Evolutionary conservation across 2,113 vertebrate genomes (phyloP).

Genomic region (Baryphthengus martii): DNA sequence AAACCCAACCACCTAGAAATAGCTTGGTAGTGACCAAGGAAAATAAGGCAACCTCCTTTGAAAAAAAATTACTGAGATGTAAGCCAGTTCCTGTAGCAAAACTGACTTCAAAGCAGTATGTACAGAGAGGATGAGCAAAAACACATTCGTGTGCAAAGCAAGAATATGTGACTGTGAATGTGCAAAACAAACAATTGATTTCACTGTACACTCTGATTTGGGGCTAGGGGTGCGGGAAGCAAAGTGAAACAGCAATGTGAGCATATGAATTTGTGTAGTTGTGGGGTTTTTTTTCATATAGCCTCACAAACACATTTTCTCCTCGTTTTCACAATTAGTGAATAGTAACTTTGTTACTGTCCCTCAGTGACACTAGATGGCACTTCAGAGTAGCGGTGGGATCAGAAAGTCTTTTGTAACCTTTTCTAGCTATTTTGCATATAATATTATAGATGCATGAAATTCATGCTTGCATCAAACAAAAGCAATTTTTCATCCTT

Average conservation of each 20-base stretch:
- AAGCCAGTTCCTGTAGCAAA: not conserved
- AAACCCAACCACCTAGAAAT: not conserved
- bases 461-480: not conserved
- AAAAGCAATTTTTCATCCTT: not conserved
- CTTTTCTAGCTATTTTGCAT: not conserved
- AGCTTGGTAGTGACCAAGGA: not conserved
- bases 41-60: not conserved
- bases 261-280: not conserved
- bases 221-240: too few species aligned
- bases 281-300: not conserved
- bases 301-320: not conserved
- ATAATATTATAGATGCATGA: not conserved
- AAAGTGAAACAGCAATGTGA: not conserved
- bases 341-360: not conserved
- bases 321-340: not conserved
- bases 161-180: not conserved
- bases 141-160: not conserved
- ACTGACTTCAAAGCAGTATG: not conserved
- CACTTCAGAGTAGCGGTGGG: constrained; percentile 36
- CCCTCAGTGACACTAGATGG: constrained; percentile 40
- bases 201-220: not conserved
- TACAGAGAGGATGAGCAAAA: not conserved
- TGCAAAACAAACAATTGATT: not conserved
- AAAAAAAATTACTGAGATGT: not conserved
- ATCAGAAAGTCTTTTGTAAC: not conserved